These are phyloP conservation scores for Suricata suricatta DNA, from an alignment of 2,113 vertebrate species.

Conservation along the genomic window DNA sequence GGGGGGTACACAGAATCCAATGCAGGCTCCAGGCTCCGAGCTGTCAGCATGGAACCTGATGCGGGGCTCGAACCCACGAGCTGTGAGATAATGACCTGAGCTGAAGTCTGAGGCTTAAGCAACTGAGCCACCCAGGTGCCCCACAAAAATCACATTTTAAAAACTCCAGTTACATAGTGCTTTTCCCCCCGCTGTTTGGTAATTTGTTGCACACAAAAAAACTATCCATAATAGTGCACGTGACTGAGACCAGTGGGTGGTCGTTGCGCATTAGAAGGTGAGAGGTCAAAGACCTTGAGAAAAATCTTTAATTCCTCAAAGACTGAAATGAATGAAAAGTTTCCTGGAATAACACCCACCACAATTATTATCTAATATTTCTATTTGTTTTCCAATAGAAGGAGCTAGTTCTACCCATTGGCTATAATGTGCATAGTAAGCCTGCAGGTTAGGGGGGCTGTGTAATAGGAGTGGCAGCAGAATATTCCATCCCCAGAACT, in stretches of 20 bases:
- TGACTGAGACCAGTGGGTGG: background rate
- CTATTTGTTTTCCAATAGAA: background rate
- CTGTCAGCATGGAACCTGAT: too few species aligned
- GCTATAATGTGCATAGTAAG: background rate
- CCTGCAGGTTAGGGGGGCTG: background rate
- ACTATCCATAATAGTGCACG: background rate
- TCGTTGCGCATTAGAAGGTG: background rate
- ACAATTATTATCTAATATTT: background rate
- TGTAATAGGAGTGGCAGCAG: background rate
- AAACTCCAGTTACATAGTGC: background rate
- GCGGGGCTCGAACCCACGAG: too few species aligned
- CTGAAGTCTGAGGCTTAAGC: too few species aligned
- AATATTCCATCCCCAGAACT: background rate
- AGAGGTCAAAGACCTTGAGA: background rate
- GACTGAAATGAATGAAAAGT: conserved; percentile 14
- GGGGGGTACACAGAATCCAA: too few species aligned
- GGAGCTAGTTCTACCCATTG: background rate
- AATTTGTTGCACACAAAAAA: background rate
- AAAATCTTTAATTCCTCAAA: conserved; percentile 30
- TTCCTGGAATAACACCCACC: background rate
- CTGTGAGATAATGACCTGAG: too few species aligned
- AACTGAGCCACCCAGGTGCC: too few species aligned
- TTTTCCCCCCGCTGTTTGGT: background rate
- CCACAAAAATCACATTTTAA: background rate
- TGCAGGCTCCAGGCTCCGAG: too few species aligned